Base-by-base conservation (phyloP, 2,888 invertebrate genomes). In the Acanthoscelides obtectus region DNA sequence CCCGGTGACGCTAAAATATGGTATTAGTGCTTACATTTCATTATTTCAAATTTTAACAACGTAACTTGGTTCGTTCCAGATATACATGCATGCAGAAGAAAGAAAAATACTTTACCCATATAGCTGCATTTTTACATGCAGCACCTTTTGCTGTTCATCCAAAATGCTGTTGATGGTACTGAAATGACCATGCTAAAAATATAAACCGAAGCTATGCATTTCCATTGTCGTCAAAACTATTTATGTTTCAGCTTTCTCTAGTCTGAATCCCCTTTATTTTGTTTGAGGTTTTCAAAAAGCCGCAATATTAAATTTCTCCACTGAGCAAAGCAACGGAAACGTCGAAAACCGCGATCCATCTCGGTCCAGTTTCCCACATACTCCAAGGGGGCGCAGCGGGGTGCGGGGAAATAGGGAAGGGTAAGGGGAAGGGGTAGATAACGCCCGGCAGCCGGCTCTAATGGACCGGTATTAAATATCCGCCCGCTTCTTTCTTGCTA, bases 401-500 rank as follows among this genome's bases (percentile, higher is more conserved):
- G 17, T 12, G 45, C 12, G 45, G 12, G 45, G 45, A 4, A 45
- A n/a, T 6, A 25, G 25, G 25, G 25, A 8, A 5, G 25, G 25
- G 25, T 3, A 8, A 25, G 45, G 45, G 45, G n/a, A n/a, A n/a
- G 5, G 45, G 45, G 3, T 45, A 45, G 45, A 45, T 45, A 45
- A 45, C 45, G 45, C 45, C 45, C 45, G 45, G 45, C 45, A 12
- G 45, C 45, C 45, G 45, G 20, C 79, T 78, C 82, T 83, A 83
- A 83, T 83, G 83, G 83, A 83, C 81, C 81, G 80, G 81, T 83
- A 83, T 83, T 83, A 82, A 82, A 82, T 83, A 82, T 82, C 83
- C 79, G 80, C 79, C 79, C 78, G 79, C 80, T 45, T 45, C 45
- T 80, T 79, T 80, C 80, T 79, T 79, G 78, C 81, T 81, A 82